A percentile compares a stretch with the other conserved stretches of the same genome.
These are phyloP conservation scores for Euphonia xanthogaster DNA, from an alignment of 2,797 vertebrate genomes.

Conservation along the genomic window DNA sequence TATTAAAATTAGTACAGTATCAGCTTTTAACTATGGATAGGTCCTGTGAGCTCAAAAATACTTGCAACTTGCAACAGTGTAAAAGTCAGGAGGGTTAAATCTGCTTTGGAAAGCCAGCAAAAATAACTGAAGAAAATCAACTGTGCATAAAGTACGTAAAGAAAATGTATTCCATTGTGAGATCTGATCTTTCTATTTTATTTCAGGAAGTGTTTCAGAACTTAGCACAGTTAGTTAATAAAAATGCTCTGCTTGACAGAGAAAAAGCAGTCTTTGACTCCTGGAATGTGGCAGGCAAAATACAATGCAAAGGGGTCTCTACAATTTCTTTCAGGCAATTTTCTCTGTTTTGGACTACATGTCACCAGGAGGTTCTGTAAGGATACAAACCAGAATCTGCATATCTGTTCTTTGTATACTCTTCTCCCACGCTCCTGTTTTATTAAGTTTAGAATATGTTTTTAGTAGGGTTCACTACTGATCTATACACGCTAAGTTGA, in stretches of 20 bases:
- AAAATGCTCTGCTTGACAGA: not conserved
- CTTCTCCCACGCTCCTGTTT: not conserved
- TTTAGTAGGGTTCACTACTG: not conserved
- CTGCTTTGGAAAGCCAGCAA: not conserved
- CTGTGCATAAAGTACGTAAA: not conserved
- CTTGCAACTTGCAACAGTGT: not conserved
- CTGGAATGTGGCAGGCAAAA: not conserved
- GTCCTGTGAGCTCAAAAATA: not conserved
- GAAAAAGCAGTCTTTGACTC: not conserved
- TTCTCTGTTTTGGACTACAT: not conserved
- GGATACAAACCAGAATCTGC: not conserved
- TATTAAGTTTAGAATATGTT: not conserved
- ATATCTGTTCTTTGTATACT: not conserved
- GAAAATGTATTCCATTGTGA: not conserved
- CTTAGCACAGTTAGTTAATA: not conserved
- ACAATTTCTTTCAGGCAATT: not conserved
- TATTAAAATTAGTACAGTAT: not conserved
- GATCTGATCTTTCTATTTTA: not conserved
- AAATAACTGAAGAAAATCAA: not conserved
- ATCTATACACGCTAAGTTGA: not conserved
- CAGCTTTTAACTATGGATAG: not conserved
- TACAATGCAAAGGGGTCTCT: not conserved
- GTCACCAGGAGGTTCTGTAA: not conserved
- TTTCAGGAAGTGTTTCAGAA: not conserved
- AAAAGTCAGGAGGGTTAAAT: not conserved